Percentiles rank a stretch among this genome's conserved stretches.
These are phyloP conservation scores for Eledona agricola DNA, from an alignment of 2,888 invertebrate species.

Conservation along the genomic window DNA sequence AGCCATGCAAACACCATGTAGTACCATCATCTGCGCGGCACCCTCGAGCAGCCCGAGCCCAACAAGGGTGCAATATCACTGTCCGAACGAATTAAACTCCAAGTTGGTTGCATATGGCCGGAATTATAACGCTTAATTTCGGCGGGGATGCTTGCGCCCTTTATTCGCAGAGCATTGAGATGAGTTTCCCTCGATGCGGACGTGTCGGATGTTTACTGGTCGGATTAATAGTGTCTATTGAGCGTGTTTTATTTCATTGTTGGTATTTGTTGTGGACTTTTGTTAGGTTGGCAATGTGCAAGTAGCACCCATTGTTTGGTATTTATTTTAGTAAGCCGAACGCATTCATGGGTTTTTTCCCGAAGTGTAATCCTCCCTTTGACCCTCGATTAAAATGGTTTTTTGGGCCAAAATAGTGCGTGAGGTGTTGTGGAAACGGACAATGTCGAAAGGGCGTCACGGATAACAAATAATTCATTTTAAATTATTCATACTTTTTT, in stretches of 20 bases:
- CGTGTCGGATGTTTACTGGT: constrained; percentile 61
- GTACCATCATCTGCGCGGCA: constrained; percentile 54
- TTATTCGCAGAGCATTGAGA: constrained; percentile 40
- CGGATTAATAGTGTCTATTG: constrained; percentile 63
- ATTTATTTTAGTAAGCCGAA: constrained; percentile 63
- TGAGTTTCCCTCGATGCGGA: constrained; percentile 43
- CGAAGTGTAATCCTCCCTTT: constrained; percentile 57
- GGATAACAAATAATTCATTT: constrained; percentile 48
- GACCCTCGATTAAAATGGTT: constrained; percentile 27
- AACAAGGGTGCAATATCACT: constrained; percentile 53
- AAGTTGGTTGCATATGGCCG: constrained; percentile 56
- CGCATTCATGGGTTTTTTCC: constrained; percentile 61
- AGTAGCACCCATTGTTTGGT: constrained; percentile 60
- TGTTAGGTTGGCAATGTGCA: constrained; percentile 62
- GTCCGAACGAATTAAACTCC: constrained; percentile 61
- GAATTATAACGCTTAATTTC: constrained; percentile 58
- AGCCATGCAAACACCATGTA: constrained; percentile 61
- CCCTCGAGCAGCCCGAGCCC: constrained; percentile 34
- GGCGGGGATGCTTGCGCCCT: constrained; percentile 30
- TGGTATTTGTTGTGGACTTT: constrained; percentile 63
- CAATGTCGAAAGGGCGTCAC: constrained; percentile 27
- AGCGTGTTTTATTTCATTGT: constrained; percentile 64
- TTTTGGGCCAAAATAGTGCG: constrained; percentile 13
- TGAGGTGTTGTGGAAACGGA: constrained; percentile 17
- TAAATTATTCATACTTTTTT: constrained; percentile 51